Conservation (phyloP, 2,797 vertebrate species). For the Rhinogobio ventralis region DNA sequence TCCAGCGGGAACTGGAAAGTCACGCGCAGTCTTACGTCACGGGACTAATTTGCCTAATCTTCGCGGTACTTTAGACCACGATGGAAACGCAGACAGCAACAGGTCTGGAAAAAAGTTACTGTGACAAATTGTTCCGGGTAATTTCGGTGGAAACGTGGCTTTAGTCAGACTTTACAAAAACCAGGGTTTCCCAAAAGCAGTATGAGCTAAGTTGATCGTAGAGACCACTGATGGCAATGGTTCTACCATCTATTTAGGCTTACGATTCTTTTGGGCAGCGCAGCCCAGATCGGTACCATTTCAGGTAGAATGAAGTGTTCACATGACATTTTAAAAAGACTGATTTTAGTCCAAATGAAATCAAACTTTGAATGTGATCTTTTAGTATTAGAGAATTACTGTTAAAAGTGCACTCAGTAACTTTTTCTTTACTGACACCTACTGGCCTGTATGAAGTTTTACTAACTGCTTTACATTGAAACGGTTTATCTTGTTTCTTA, state of each 20-base stretch:
- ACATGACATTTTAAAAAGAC: background rate
- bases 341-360: background rate
- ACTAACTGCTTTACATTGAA: background rate
- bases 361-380: background rate
- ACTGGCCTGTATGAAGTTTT: background rate
- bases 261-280: background rate
- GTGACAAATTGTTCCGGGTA: too few species aligned
- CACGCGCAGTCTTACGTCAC: too few species aligned
- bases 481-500: background rate
- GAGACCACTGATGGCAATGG: background rate
- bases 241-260: background rate
- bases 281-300: background rate
- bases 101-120: too few species aligned
- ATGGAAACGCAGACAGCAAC: too few species aligned
- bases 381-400: constrained; percentile 35
- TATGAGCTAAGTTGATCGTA: background rate
- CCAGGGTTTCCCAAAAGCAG: background rate
- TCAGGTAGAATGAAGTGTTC: background rate
- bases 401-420: constrained; percentile 15
- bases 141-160: too few species aligned
- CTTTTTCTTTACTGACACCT: constrained; percentile 16
- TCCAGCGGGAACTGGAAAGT: too few species aligned
- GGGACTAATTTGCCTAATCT: too few species aligned
- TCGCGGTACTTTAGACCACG: too few species aligned
- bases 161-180: background rate